Percentiles rank a stretch among this genome's conserved stretches.
phyloP scores from a whole-genome alignment of 2,113 vertebrate species.

The Barbus barbus region DNA sequence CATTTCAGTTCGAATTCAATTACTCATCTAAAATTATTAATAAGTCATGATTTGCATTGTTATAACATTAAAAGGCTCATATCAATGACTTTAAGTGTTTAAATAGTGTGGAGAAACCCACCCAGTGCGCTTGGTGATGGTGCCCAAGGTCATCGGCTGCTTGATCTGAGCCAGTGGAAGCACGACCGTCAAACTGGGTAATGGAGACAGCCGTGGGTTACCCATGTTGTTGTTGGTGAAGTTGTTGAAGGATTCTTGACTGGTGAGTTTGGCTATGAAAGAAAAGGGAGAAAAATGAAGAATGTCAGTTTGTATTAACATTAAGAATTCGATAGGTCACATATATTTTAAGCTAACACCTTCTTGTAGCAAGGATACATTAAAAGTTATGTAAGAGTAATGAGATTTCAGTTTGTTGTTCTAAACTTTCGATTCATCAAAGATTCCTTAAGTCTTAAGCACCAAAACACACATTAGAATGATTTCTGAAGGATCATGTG shows the following conservation, averaged over 20 bases:
- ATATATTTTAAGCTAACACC: neutral
- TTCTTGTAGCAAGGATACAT: neutral
- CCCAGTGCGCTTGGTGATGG: slow-evolving; percentile 96
- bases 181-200: slow-evolving; percentile 89
- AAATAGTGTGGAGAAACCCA: slow-evolving; percentile 68
- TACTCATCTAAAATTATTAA: neutral
- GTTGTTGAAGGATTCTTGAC: slow-evolving; percentile 95
- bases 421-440: no score
- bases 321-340: neutral
- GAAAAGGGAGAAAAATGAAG: neutral
- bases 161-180: slow-evolving; percentile 96
- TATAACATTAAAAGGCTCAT: neutral
- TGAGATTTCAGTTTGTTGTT: no score
- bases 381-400: no score
- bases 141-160: slow-evolving; percentile 95
- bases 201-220: slow-evolving; percentile 89
- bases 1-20: neutral
- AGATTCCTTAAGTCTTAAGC: neutral
- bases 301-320: neutral
- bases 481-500: neutral
- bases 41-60: neutral
- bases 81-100: neutral
- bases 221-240: slow-evolving; percentile 95
- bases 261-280: slow-evolving; percentile 81
- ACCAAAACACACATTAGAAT: neutral